Base-by-base conservation (phyloP, 2,888 invertebrate genomes). In the Campoplex capitator region DNA sequence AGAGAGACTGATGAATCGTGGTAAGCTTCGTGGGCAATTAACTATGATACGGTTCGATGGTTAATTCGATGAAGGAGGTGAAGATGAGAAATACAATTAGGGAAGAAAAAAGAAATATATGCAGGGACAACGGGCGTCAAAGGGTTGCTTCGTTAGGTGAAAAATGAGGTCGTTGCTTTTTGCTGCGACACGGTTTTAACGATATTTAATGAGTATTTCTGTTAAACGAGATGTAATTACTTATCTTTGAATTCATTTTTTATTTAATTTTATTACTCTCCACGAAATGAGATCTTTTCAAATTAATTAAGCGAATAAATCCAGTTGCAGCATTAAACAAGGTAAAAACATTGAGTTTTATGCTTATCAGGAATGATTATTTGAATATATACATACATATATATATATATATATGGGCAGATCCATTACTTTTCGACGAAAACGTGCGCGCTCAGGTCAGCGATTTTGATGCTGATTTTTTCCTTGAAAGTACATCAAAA, bases 1-100 rank as follows among this genome's bases (percentile, higher is more conserved):
- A n/a, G 45, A 62, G 7, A 62, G 32, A 16, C 67, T 77, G 32
- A 67, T 82, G 77, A 77, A 85, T 74, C 54, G 74, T 74, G 76
- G 38, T 35, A 42, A 65, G 56, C 51, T 58, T 74, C 82, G 38
- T 70, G 73, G 38, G 56, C 32, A 81, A 32, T 85, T 56, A 73
- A 42, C 74, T 62, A 23, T 78, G 74, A 82, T 68, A 74, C 32
- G 75, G 68, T 80, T 80, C 84, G 70, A 79, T 58, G 68, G 38
- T 48, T 75, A 48, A 83, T 35, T 83, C 82, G 76, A 76, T 76
- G 70, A 82, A 58, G 51, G 28, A 62, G 32, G 70, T 58, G 42
- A 45, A n/a, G 45, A 45, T 48, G 35, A 45, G 70, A 56, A 18
- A 35, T 58, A 74, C 45, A 23, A 56, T 9, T 7, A 58, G 23